A percentile compares a stretch with the other conserved stretches of the same genome.
Conservation (phyloP, 1,140 invertebrate genomes). For the Aphidius ervi region DNA sequence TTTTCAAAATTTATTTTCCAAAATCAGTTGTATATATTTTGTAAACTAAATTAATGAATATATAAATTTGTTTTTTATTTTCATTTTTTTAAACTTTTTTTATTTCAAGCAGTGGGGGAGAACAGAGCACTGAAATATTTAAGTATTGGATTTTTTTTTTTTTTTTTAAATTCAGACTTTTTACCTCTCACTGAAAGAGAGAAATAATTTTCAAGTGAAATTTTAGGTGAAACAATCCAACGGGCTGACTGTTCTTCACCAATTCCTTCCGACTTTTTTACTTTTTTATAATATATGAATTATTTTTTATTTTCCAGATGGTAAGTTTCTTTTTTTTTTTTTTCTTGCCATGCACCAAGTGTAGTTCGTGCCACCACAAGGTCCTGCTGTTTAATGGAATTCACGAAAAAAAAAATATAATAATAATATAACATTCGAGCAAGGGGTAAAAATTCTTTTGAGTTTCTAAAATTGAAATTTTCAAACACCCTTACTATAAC, state of each 20-base stretch:
- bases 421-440: background rate
- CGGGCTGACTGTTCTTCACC: background rate
- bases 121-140: background rate
- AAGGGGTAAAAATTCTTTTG: constrained; percentile 4
- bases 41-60: too few relatives aligned
- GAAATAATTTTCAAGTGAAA: constrained; percentile 11
- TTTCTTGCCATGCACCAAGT: background rate
- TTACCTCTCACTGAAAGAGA: background rate
- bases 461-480: constrained; percentile 14
- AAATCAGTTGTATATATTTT: too few relatives aligned
- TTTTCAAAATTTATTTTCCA: too few relatives aligned
- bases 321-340: background rate
- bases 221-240: constrained; percentile 10
- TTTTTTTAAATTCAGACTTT: too few relatives aligned
- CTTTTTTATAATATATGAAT: background rate
- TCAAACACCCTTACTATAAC: background rate
- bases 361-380: too few relatives aligned
- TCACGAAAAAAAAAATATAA: background rate
- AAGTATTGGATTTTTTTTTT: background rate
- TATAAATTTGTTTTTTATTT: too few relatives aligned
- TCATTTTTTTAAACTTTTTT: too few relatives aligned
- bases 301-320: too few relatives aligned
- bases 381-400: constrained; percentile 4
- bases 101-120: too few relatives aligned
- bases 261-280: constrained; percentile 8